Evolutionary conservation across 2,797 vertebrate species (phyloP), one percentile per base, ranked within the genome.

Genomic region (Euphonia xanthogaster): DNA sequence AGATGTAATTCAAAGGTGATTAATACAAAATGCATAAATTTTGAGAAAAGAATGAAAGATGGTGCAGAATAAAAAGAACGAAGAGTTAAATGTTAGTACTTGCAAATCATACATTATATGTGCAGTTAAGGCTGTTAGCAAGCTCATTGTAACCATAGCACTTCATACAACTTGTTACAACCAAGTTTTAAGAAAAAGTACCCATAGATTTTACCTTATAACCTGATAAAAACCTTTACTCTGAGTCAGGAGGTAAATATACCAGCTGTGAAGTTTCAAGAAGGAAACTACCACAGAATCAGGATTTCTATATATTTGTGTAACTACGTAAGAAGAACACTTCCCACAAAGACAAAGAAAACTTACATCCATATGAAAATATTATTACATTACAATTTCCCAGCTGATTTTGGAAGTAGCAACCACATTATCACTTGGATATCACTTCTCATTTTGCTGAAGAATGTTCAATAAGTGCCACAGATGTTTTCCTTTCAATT

Each of bases 1-100:
- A 93, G 91, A 87, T 97, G 97, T 85, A 94, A 86, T 94, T 97
- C 90, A 95, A 66, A 96, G 93, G 96, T 95, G 96, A 86, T 98
- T 96, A 88, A 96, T 97, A 97, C 42, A 96, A 97, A 97, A 97
- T 93, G 96, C 2, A n/a, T 84, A 88, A 83, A 96, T 97, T 84
- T 96, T 93, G 94, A 94, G 89, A 92, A 90, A 93, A 97, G 95
- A 96, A 97, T 98, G 98, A 93, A 72, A 95, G 97, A 97, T 98
- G 98, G 95, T 82, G 90, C 89, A 98, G 97, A 98, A 98, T 97
- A 98, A 95, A 97, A 96, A 98, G 97, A 97, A 97, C 1, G 96
- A 97, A 76, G 98, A 98, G 98, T 97, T 75, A 94, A 94, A 97
- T 97, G 98, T 99, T 99, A 99, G 98, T 98, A 96, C 94, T 98